A percentile compares a stretch with the other conserved stretches of the same genome.
Evolutionary conservation across 2,113 vertebrate species (phyloP).

Genomic region (Lasiurus cinereus): DNA sequence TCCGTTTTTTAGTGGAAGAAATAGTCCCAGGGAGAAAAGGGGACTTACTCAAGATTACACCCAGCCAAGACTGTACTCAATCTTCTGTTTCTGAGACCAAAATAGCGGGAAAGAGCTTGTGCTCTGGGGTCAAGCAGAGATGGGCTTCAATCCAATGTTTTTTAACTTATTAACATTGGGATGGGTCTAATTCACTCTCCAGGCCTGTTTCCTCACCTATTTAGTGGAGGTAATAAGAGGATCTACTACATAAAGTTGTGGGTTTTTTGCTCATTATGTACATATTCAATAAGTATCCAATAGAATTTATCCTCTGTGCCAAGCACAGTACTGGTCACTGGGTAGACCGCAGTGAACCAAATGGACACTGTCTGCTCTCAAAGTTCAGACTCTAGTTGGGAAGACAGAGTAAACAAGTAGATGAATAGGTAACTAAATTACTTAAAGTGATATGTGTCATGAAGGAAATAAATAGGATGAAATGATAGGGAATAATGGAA

Average conservation of each 20-base stretch:
- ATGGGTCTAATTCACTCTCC: background rate
- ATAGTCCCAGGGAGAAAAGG: background rate
- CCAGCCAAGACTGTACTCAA: background rate
- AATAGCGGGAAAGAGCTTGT: background rate
- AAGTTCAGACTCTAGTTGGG: background rate
- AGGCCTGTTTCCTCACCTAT: constrained; percentile 1
- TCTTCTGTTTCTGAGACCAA: constrained; percentile 10
- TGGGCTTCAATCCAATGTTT: constrained; percentile 48
- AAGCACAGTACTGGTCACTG: background rate
- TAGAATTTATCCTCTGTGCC: background rate
- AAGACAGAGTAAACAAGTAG: constrained; percentile 21
- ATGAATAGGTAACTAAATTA: constrained; percentile 68
- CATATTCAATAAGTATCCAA: background rate
- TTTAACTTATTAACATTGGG: constrained; percentile 23
- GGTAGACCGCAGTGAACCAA: background rate
- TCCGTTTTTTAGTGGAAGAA: constrained; percentile 19
- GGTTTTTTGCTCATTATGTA: background rate
- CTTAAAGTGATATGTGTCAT: background rate
- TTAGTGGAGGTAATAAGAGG: background rate
- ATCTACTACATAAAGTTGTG: background rate
- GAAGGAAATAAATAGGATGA: constrained; percentile 64
- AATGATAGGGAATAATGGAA: constrained; percentile 65
- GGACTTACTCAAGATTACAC: background rate
- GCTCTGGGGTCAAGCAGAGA: background rate
- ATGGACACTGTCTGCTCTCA: background rate